Conservation (phyloP, 2,113 vertebrate species). For the Microcebus murinus region DNA sequence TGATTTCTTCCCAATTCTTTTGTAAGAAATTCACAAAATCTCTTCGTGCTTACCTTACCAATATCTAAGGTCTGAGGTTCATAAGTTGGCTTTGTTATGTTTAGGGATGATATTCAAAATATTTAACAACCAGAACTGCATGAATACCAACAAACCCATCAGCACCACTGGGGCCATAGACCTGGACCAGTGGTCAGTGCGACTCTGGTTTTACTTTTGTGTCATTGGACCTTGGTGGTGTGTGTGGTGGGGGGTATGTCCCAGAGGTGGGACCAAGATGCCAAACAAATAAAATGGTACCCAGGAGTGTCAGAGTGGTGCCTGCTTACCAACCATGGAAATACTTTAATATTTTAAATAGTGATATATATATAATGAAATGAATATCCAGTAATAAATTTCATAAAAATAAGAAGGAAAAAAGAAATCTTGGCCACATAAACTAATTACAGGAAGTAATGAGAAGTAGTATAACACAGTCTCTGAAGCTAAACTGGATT, state of each 20-base stretch:
- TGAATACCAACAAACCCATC: background rate
- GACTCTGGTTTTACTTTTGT: background rate
- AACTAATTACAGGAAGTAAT: background rate
- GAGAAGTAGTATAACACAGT: background rate
- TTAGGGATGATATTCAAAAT: background rate
- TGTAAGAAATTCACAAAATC: background rate
- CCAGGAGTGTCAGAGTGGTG: background rate
- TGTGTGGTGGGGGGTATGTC: background rate
- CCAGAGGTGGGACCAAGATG: background rate
- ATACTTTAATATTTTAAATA: slow-evolving; percentile 19
- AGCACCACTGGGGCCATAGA: background rate
- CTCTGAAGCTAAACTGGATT: background rate
- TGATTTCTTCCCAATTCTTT: background rate
- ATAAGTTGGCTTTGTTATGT: background rate
- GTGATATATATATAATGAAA: slow-evolving; percentile 2
- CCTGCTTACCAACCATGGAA: background rate
- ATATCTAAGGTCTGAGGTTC: background rate
- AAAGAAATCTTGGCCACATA: background rate
- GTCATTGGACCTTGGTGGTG: background rate
- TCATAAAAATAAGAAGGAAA: background rate
- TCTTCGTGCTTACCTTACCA: background rate
- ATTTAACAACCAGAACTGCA: background rate
- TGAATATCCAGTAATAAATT: background rate
- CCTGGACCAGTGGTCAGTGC: background rate
- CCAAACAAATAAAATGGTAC: background rate